Evolutionary conservation across 53 echinoderm and acorn worm species (phyloP), one percentile per base, ranked within the genome.

Genomic region (Pentamera pediparva): DNA sequence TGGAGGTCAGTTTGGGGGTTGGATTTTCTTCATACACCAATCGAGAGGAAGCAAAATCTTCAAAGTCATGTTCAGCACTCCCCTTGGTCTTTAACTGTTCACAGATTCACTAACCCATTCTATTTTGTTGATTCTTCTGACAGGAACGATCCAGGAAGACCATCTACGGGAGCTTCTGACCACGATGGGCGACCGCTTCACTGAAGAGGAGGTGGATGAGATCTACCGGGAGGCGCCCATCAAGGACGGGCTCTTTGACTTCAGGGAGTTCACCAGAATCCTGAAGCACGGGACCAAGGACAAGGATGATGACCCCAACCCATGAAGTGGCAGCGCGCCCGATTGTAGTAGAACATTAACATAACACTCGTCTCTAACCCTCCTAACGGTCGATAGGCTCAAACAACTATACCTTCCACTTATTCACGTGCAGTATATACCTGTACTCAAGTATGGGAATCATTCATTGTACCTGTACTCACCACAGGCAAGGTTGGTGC

Each of bases 101-200:
- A n/a, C n/a, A n/a, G n/a, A n/a, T 41, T 10, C 43, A 9, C 43
- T 9, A 41, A 9, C 43, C 17, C 53, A 15, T 52, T 24, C 24
- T 24, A 20, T 24, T 56, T 24, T 29, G 10, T 45, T 54, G 0
- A 30, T 28, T 57, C 1, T 31, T 57, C 25, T 57, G 15, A 25
- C 49, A 95, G 96, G 86, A 25, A 48, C 37, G 59, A 87, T 95
- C 47, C 81, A 78, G 3, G 96, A 95, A 57, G 76, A 77, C 35
- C 47, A 87, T 72, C 79, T 95, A 20, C 87, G 78, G 37, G 85
- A 89, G 41, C 65, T 95, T 1, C 75, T 95, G 32, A 83, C 71
- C 32, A 95, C 96, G 32, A 95, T 95, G 96, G 96, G 96, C 3
- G 96, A 95, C 74, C 87, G 96, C 26, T 95, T 95, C 79, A 95